A percentile compares a stretch with the other conserved stretches of the same genome.
Evolutionary conservation across 2,888 invertebrate genomes (phyloP).

Genomic region (Drepana falcataria): DNA sequence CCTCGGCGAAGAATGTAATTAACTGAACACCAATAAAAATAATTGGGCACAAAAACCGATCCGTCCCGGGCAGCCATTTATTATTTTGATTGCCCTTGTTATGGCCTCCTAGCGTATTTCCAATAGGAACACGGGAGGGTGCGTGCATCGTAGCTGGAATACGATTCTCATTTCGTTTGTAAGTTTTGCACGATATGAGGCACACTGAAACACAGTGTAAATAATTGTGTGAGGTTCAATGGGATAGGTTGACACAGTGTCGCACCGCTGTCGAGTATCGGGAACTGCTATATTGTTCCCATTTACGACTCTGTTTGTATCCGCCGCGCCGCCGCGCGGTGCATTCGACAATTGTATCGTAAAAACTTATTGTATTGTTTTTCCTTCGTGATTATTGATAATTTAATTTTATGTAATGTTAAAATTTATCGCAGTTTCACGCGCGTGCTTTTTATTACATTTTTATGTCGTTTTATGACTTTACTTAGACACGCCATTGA

Average conservation of each 20-base stretch:
- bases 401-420: constrained; percentile 16
- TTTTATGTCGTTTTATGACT: background rate
- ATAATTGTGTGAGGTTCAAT: background rate
- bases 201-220: constrained; percentile 6
- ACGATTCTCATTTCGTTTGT: background rate
- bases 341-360: constrained; percentile 19
- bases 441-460: background rate
- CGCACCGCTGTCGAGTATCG: constrained; percentile 15
- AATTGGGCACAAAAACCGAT: constrained; percentile 68
- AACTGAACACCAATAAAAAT: constrained; percentile 72
- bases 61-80: constrained; percentile 59
- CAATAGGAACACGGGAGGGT: constrained; percentile 26
- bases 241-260: constrained; percentile 20
- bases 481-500: background rate
- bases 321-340: constrained; percentile 46
- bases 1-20: constrained; percentile 68
- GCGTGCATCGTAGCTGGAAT: constrained; percentile 9
- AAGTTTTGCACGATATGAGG: constrained; percentile 2
- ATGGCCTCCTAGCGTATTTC: constrained; percentile 37
- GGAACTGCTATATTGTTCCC: constrained; percentile 39
- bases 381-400: constrained; percentile 19
- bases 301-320: constrained; percentile 46
- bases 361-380: constrained; percentile 20
- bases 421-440: background rate
- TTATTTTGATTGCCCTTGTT: constrained; percentile 70